These are phyloP conservation scores for Patella pellucida DNA, from an alignment of 2,888 invertebrate species.

Conservation along the genomic window DNA sequence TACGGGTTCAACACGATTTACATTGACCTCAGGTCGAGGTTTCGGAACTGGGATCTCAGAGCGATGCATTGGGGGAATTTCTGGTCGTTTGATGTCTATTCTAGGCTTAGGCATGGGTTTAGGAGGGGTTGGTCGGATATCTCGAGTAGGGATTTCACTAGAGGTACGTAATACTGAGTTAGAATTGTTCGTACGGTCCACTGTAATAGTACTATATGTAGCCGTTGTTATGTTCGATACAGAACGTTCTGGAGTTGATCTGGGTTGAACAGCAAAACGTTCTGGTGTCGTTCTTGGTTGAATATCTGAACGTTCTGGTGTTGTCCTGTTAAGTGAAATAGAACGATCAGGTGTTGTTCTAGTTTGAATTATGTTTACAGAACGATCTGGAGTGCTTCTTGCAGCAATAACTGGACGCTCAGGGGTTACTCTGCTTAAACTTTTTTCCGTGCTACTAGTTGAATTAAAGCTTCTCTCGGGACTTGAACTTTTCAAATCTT, in stretches of 20 bases:
- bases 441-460: slow-evolving; percentile 4
- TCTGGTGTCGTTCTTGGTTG: slow-evolving; percentile 15
- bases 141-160: not conserved
- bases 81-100: slow-evolving; percentile 33
- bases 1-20: slow-evolving; percentile 59
- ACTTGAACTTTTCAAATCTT: not conserved
- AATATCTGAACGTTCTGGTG: not conserved
- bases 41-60: slow-evolving; percentile 51
- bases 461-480: slow-evolving; percentile 8
- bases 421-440: slow-evolving; percentile 4
- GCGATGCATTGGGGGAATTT: slow-evolving; percentile 26
- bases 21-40: slow-evolving; percentile 51
- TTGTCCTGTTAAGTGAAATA: slow-evolving; percentile 17
- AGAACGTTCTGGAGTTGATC: not conserved
- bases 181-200: not conserved
- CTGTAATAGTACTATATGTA: too few relatives aligned
- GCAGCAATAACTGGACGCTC: slow-evolving; percentile 20
- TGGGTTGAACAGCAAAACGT: slow-evolving; percentile 23
- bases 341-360: not conserved
- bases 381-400: slow-evolving; percentile 5
- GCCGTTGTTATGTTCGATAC: not conserved
- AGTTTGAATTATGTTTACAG: not conserved
- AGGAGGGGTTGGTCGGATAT: slow-evolving; percentile 31
- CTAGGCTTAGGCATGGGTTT: slow-evolving; percentile 44
- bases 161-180: not conserved